Conservation (phyloP, 2,888 invertebrate species). For the Hydraecia micacea region DNA sequence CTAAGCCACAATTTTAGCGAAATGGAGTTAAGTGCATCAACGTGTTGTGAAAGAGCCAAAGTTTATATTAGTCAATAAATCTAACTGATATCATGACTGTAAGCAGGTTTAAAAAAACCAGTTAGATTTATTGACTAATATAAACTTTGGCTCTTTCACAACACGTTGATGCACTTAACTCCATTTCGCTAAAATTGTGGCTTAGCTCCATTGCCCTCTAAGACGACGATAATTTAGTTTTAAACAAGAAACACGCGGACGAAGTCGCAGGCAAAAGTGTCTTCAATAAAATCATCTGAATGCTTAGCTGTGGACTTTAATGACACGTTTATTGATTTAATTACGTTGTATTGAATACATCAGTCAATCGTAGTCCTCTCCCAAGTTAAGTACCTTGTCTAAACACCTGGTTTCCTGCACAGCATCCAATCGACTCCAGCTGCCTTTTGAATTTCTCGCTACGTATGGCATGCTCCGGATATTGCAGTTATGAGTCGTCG, state of each 20-base stretch:
- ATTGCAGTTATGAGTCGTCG: constrained; percentile 35
- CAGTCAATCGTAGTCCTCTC: background rate
- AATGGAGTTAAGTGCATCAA: too few species aligned
- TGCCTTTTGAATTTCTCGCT: constrained; percentile 15
- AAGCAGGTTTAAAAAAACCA: too few species aligned
- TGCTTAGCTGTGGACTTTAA: background rate
- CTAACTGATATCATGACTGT: too few species aligned
- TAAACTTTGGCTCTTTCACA: too few species aligned
- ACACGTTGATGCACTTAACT: too few species aligned
- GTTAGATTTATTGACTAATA: too few species aligned
- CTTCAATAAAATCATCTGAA: background rate
- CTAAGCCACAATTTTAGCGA: too few species aligned
- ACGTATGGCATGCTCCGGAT: constrained; percentile 26
- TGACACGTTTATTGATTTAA: background rate
- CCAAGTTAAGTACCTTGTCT: background rate
- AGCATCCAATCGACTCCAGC: constrained; percentile 16
- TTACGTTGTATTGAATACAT: background rate
- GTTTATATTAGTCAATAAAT: too few species aligned
- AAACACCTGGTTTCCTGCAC: constrained; percentile 30
- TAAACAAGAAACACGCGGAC: background rate
- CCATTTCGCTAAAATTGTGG: too few species aligned
- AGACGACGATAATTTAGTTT: too few species aligned
- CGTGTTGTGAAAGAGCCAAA: too few species aligned
- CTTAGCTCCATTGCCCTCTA: too few species aligned
- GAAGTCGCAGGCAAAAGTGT: background rate